A percentile compares a stretch with the other conserved stretches of the same genome.
Conservation (phyloP, 2,113 vertebrate genomes). For the Oncorhynchus keta region DNA sequence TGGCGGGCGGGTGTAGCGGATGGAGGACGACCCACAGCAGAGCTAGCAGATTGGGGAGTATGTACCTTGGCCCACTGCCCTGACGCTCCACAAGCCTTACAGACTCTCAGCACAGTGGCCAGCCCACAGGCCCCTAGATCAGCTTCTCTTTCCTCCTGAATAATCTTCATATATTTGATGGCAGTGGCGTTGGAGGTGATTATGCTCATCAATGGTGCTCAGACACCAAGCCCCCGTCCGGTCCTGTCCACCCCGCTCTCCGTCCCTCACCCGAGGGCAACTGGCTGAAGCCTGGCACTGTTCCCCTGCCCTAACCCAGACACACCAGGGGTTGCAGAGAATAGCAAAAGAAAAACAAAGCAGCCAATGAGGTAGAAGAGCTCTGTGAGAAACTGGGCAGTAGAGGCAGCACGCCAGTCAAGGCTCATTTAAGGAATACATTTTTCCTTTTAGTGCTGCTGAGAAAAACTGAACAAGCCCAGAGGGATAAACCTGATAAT, state of each 20-base stretch:
- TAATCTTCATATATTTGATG: conserved; percentile 30
- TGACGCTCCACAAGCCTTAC: conserved; percentile 6
- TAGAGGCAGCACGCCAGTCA: conserved; percentile 24
- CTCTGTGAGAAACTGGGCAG: conserved; percentile 26
- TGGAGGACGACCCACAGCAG: neutral
- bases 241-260: neutral
- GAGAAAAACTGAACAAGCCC: conserved; percentile 21
- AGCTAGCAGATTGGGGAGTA: conserved; percentile 10
- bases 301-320: conserved; percentile 8
- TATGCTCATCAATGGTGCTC: conserved; percentile 15
- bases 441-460: conserved; percentile 27
- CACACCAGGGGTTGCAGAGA: conserved; percentile 3
- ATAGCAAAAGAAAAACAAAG: conserved; percentile 23
- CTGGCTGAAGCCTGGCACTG: conserved; percentile 24
- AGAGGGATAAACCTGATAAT: conserved; percentile 23
- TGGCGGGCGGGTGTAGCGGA: neutral
- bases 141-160: neutral
- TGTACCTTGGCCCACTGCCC: conserved; percentile 30
- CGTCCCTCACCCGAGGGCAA: conserved; percentile 12
- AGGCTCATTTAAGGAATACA: conserved; percentile 45
- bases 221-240: conserved; percentile 3
- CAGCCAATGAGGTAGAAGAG: conserved; percentile 23
- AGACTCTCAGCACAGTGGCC: neutral
- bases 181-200: conserved; percentile 14
- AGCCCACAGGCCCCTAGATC: conserved; percentile 4